Conservation (phyloP, 2,113 vertebrate species). For the Dascyllus trimaculatus region DNA sequence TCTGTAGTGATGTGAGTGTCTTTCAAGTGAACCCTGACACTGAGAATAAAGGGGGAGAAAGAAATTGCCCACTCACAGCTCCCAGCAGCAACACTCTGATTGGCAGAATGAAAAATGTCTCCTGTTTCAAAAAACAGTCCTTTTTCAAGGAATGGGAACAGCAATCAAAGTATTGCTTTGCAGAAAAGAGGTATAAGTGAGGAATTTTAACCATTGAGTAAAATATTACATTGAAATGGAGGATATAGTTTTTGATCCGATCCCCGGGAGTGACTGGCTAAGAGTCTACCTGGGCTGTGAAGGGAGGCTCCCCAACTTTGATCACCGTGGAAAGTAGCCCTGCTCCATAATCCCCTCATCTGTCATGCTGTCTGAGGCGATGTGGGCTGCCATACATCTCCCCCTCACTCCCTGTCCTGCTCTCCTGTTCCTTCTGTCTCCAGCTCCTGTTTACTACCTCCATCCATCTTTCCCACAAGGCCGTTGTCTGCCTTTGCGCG, state of each 20-base stretch:
- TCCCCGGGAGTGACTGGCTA: slow-evolving; percentile 43
- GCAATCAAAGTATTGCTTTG: slow-evolving; percentile 25
- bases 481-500: slow-evolving; percentile 34
- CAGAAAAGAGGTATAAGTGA: slow-evolving; percentile 7
- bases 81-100: background rate
- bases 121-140: slow-evolving; percentile 28
- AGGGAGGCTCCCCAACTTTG: slow-evolving; percentile 67
- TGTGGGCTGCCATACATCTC: slow-evolving; percentile 77
- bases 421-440: slow-evolving; percentile 54
- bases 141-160: slow-evolving; percentile 41
- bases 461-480: slow-evolving; percentile 71
- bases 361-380: slow-evolving; percentile 78
- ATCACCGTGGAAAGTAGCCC: slow-evolving; percentile 75
- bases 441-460: slow-evolving; percentile 53
- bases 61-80: slow-evolving; percentile 39
- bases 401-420: slow-evolving; percentile 47
- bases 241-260: slow-evolving; percentile 50
- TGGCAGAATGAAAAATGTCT: slow-evolving; percentile 43
- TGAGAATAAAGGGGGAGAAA: slow-evolving; percentile 19
- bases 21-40: slow-evolving; percentile 57
- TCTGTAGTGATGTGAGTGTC: slow-evolving; percentile 34
- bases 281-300: slow-evolving; percentile 47
- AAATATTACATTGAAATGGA: slow-evolving; percentile 53
- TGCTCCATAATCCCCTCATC: slow-evolving; percentile 77
- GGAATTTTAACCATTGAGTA: slow-evolving; percentile 43